phyloP scores from a whole-genome alignment of 2,888 invertebrate genomes.

The Drosophila anomelani region DNA sequence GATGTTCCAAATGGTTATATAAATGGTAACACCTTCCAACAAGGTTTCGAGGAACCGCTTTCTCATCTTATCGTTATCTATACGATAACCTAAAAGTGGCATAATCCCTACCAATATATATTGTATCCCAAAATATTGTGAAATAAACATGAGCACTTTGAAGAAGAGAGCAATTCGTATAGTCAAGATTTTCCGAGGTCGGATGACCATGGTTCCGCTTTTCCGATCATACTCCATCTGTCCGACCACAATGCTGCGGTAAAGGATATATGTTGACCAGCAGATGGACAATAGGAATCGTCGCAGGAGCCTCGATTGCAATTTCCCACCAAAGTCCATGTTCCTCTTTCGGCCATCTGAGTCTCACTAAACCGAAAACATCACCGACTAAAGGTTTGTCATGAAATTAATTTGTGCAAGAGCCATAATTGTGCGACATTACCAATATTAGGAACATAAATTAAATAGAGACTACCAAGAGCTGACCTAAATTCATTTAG shows the following conservation, averaged over 20 bases:
- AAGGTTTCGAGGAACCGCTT: background rate
- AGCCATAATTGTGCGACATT: background rate
- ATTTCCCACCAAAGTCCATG: background rate
- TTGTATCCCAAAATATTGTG: rapidly evolving
- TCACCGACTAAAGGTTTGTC: too few relatives aligned
- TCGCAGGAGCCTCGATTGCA: background rate
- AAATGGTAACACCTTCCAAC: background rate
- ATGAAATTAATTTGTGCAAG: background rate
- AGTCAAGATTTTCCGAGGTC: background rate
- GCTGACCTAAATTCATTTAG: background rate
- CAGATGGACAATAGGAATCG: background rate
- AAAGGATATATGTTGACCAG: constrained; percentile 30
- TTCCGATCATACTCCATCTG: constrained; percentile 20
- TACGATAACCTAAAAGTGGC: rapidly evolving
- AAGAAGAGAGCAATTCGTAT: constrained; percentile 2
- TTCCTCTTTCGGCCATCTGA: background rate
- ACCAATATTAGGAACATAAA: background rate
- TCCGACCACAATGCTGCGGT: constrained; percentile 16
- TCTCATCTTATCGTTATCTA: rapidly evolving
- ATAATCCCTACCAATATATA: rapidly evolving
- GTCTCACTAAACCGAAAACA: background rate
- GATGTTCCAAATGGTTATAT: background rate
- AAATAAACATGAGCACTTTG: background rate
- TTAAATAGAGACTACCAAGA: background rate
- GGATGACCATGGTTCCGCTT: background rate